These are phyloP conservation scores for Drosophila punjabiensis DNA, from an alignment of 1,140 invertebrate genomes.

Conservation along the genomic window DNA sequence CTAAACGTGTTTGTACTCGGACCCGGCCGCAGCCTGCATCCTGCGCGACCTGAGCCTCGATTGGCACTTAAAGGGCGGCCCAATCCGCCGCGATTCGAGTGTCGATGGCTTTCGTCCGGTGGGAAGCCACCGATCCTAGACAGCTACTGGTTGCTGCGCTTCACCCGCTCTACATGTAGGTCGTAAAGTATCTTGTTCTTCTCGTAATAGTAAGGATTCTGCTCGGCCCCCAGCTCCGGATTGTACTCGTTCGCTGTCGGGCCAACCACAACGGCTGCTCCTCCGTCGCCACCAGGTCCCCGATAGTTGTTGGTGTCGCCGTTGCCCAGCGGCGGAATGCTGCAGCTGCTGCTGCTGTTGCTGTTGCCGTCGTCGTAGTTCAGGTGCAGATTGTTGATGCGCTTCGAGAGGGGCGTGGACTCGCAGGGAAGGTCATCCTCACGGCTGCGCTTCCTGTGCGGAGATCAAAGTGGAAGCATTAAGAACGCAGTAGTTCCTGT, in stretches of 20 bases:
- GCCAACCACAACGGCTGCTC: conserved; percentile 8
- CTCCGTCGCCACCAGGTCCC: conserved; percentile 11
- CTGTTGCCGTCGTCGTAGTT: conserved; percentile 77
- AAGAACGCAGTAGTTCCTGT: conserved; percentile 1
- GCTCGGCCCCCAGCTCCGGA: conserved; percentile 71
- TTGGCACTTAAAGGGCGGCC: conserved; percentile 33
- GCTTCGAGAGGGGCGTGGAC: conserved; percentile 79
- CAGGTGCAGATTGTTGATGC: conserved; percentile 82
- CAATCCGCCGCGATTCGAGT: conserved; percentile 5
- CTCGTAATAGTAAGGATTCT: conserved; percentile 82
- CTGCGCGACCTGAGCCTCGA: conserved; percentile 13
- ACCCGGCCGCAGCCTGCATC: conserved; percentile 1
- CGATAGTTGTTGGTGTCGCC: conserved; percentile 61
- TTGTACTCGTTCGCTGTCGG: conserved; percentile 59
- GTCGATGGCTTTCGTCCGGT: neutral
- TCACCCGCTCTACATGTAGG: conserved; percentile 75
- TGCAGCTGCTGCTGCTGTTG: conserved; percentile 70
- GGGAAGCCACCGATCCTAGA: neutral
- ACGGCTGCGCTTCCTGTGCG: conserved; percentile 77
- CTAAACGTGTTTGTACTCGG: conserved; percentile 1
- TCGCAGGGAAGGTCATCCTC: conserved; percentile 79
- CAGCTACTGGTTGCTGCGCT: conserved; percentile 63
- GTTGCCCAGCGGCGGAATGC: conserved; percentile 53
- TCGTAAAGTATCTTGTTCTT: conserved; percentile 84
- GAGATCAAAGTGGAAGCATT: neutral